Base-by-base conservation (phyloP, 1,140 invertebrate genomes). In the Apis laboriosa region DNA sequence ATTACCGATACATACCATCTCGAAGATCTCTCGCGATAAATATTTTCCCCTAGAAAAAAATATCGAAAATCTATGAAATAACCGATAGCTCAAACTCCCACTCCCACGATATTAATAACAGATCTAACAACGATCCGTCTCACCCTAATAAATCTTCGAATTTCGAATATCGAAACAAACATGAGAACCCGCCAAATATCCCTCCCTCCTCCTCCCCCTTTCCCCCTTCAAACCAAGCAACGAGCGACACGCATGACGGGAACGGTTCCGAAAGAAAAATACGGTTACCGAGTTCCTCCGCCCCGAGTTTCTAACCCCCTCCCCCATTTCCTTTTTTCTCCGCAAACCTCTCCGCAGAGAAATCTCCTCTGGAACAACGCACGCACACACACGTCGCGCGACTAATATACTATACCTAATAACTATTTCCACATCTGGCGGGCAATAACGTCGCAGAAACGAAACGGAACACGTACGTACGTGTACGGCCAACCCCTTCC, bases 321-420 rank as follows among this genome's bases (percentile, higher is more conserved):
- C 15, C 15, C 15, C 2, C 28, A 8, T 55, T 17, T 55, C 13
- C 15, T 17, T 56, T 56, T 56, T 56, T 56, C 43, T 19, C 19
- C n/a, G 63, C 7, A 19, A 24, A 51, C 21, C n/a, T 58, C 53
- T 53, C 53, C 28, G 51, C 60, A 64, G 28, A 61, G 21, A 51
- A 73, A 79, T 71, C 68, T 64, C 60, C 7, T 43, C 34, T 43
- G 43, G 68, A 24, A 68, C 63, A 28, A 24, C 34, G 34, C 73
- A 24, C 24, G 24, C 24, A 24, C 24, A 24, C 58, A 28, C 73
- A 49, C 73, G 60, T 76, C 61, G 43, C n/a, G 1, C 19, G 53
- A 76, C 64, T 77, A 82, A 77, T 82, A 82, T 68, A 77, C 80
- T 70, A 77, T 55, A 77, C 56, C 74, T 82, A 77, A 82, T 82